A percentile compares a stretch with the other conserved stretches of the same genome.
Evolutionary conservation across 2,797 vertebrate species (phyloP).

Genomic region (Phataginus tetradactyla): DNA sequence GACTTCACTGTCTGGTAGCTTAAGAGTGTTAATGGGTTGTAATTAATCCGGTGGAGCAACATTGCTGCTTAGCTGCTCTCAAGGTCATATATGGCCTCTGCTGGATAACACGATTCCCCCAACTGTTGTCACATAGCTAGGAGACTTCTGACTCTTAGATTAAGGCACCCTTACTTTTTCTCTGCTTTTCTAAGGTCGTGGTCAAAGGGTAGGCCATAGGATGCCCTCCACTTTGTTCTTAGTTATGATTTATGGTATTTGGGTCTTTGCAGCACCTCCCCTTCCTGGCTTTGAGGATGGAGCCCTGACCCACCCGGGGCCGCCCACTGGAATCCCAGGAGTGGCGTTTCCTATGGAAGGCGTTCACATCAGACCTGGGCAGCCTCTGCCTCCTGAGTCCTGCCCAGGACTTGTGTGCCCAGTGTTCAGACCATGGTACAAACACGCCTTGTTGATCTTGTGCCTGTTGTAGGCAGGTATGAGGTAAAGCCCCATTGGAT

Average conservation of each 20-base stretch:
- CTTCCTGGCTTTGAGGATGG: neutral
- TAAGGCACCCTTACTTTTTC: accelerated
- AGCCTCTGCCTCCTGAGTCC: accelerated
- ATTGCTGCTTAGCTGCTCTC: neutral
- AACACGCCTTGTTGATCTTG: neutral
- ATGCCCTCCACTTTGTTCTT: neutral
- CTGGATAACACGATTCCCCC: too few relatives aligned
- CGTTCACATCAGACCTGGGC: neutral
- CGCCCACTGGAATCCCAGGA: neutral
- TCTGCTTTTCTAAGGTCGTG: neutral
- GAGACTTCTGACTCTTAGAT: neutral
- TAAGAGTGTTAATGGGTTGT: neutral
- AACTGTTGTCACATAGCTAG: neutral
- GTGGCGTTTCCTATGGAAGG: neutral
- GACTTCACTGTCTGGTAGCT: neutral
- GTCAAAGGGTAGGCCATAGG: neutral
- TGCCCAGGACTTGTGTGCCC: neutral
- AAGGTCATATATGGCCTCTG: neutral
- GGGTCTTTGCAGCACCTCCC: neutral
- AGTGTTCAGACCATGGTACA: neutral
- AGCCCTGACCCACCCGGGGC: neutral
- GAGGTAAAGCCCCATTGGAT: neutral
- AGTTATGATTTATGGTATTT: neutral
- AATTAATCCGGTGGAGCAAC: neutral
- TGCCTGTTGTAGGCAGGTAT: neutral